Base-by-base conservation (phyloP, 2,888 invertebrate species). In the Conus canariensis region DNA sequence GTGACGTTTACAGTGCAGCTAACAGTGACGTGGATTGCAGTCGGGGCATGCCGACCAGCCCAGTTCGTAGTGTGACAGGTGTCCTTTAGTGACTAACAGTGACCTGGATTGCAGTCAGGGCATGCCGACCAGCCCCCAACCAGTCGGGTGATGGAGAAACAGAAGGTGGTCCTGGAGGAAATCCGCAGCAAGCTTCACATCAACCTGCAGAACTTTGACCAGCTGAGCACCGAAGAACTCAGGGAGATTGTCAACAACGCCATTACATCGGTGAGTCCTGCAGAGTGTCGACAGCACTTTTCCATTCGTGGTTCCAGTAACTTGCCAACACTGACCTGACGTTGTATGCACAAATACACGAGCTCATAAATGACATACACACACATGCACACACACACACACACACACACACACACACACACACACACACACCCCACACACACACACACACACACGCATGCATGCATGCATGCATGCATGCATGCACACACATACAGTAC, bases 71-170 rank as follows among this genome's bases (percentile, higher is more conserved):
- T 30, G 2, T 30, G 30, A 45, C 45, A 45, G 30, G 45, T 45
- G 45, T 4, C 45, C 3, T 45, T 45, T 45, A 45, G 45, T 45
- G 45, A 3, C 45, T 45, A 45, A 45, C 45, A 45, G 45, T 45
- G 45, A 45, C 3, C 2, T 45, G 2, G 45, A 4, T 91, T 92
- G n/a, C 92, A 96, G 96, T 98, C 98, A 64, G 98, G 98, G 2
- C 97, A 97, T 93, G 97, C 98, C 7, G 98, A 98, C 56, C 98
- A 98, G 30, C 90, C 96, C 59, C 97, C 97, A 0, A 96, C 96
- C 16, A 96, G 95, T 85, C 97, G 98, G 91, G 97, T 98, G 91
- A 96, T 98, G 89, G 98, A 98, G 95, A 98, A 98, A 94, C 99
- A 99, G 96, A 98, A 98, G 96, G 97, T 98, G 77, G 97, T 99